Evolutionary conservation across 2,888 invertebrate genomes (phyloP), one percentile per base, ranked within the genome.

Genomic region (Syrista parreyssii): DNA sequence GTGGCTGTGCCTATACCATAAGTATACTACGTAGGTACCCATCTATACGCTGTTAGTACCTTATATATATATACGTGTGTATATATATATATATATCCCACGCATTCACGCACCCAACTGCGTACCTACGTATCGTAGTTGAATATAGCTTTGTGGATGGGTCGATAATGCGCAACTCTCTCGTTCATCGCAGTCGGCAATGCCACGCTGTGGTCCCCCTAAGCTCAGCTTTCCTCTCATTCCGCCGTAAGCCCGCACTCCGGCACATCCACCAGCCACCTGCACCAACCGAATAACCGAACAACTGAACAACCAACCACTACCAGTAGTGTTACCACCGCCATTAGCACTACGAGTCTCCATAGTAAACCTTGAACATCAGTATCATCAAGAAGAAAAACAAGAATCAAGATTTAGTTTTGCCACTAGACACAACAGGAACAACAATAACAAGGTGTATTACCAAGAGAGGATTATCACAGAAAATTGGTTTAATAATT

Each of bases 161-260:
- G 90, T 90, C 90, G 90, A 90, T 90, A 90, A 90, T 88, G 89
- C 90, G 87, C 86, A 88, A 86, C 87, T 88, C 88, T 88, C 87
- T 85, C 87, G 84, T 84, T 87, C 88, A 86, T 87, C 86, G 87
- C 85, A 86, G 86, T 85, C 86, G 85, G 85, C 85, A 85, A 88
- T 88, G 87, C 87, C 87, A 88, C 86, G 87, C 87, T 87, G 85
- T 83, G 83, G 84, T 71, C 83, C 85, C 86, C 85, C 86, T 86
- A 84, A 87, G 86, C 87, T 84, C 85, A 88, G 88, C 87, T 88
- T 88, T 88, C 84, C 87, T 89, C 89, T 89, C 89, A 87, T 89
- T 88, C 87, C 85, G 87, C 84, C 85, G 88, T 89, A 89, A 88
- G 86, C 88, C 83, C 88, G 87, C 88, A 87, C 87, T 85, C 87